A percentile compares a stretch with the other conserved stretches of the same genome.
Conservation (phyloP, 2,113 vertebrate species). For the Anarhynchus alexandrinus region DNA sequence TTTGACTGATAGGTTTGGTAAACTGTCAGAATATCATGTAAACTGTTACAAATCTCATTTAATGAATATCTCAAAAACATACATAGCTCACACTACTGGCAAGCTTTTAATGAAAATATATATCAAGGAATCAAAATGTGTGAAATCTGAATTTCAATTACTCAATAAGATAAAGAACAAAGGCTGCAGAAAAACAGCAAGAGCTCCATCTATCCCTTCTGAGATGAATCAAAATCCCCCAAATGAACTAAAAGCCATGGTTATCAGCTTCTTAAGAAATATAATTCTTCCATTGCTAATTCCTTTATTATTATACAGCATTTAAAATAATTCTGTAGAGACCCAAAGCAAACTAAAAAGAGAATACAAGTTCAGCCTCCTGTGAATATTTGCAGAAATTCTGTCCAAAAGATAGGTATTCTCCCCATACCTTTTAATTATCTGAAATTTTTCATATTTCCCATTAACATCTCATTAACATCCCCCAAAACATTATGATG, state of each 20-base stretch:
- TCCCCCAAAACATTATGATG: not conserved
- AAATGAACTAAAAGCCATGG: not conserved
- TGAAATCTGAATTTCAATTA: slow-evolving; percentile 26
- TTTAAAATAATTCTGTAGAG: not conserved
- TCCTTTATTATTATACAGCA: not conserved
- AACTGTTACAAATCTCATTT: slow-evolving; percentile 57
- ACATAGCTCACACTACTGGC: slow-evolving; percentile 32
- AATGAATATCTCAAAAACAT: slow-evolving; percentile 31
- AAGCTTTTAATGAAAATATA: slow-evolving; percentile 54
- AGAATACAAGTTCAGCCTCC: not conserved
- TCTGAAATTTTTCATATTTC: not conserved
- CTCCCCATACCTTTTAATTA: not conserved
- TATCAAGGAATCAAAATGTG: slow-evolving; percentile 17
- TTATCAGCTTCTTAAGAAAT: not conserved
- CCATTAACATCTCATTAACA: not conserved
- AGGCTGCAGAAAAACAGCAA: slow-evolving; percentile 3
- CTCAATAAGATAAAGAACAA: not conserved
- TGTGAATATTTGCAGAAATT: not conserved
- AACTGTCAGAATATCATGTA: slow-evolving; percentile 54
- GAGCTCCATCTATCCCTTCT: slow-evolving; percentile 33
- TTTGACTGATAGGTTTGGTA: slow-evolving; percentile 59
- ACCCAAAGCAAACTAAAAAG: not conserved
- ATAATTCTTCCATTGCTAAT: not conserved
- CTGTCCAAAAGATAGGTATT: not conserved
- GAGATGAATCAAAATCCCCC: not conserved